phyloP scores from a whole-genome alignment of 2,113 vertebrate genomes.

The Brachypodius melanocephalos region DNA sequence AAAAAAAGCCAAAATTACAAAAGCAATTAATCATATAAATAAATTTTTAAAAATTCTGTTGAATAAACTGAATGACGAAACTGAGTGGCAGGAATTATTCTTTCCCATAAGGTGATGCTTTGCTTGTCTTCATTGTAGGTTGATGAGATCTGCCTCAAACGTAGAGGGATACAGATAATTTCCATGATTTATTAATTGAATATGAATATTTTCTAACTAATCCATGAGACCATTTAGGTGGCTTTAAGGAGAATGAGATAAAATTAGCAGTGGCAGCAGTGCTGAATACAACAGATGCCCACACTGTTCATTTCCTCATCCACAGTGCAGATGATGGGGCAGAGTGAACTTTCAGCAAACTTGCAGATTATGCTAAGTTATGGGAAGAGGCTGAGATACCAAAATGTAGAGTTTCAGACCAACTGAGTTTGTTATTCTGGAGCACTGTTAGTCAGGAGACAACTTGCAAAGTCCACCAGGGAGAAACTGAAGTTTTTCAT shows the following conservation, averaged over 20 bases:
- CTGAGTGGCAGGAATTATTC: not conserved
- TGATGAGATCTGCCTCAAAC: not conserved
- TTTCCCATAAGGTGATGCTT: not conserved
- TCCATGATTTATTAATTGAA: not conserved
- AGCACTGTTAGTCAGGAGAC: not conserved
- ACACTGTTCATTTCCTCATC: not conserved
- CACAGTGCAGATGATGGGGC: not conserved
- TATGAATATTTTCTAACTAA: not conserved
- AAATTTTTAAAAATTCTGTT: not conserved
- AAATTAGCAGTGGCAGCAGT: not conserved
- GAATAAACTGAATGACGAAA: not conserved
- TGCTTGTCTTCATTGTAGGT: not conserved
- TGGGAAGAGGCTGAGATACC: not conserved
- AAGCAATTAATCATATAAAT: not conserved
- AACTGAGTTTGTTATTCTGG: not conserved
- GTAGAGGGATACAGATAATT: not conserved
- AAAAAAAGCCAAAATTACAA: not conserved
- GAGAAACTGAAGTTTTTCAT: not conserved
- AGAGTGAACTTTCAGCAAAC: not conserved
- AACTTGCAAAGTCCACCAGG: not conserved
- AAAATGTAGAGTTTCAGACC: not conserved
- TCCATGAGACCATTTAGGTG: not conserved
- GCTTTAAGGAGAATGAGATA: not conserved
- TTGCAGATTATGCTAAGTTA: not conserved
- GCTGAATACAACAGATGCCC: not conserved